These are phyloP conservation scores for Dendroctonus valens DNA, from an alignment of 1,140 invertebrate genomes.

Conservation along the genomic window DNA sequence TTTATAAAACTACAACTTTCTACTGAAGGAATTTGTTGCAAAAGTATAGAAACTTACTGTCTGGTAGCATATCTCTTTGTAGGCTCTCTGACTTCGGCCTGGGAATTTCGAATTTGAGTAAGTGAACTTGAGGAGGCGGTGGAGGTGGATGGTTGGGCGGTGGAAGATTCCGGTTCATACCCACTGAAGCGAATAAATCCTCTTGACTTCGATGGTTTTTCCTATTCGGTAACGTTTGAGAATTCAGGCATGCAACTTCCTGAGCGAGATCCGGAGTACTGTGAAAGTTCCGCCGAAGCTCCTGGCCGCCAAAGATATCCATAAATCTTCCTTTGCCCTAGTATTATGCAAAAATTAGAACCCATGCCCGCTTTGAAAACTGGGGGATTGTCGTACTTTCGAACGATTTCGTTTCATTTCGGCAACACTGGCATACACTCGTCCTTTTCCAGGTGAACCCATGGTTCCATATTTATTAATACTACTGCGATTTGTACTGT, in stretches of 20 bases:
- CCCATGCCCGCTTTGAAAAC: not conserved
- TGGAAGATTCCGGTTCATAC: conserved; percentile 57
- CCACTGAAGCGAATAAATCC: conserved; percentile 58
- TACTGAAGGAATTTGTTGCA: not conserved
- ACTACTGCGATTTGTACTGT: conserved; percentile 70
- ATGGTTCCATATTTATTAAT: conserved; percentile 60
- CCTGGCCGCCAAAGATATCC: conserved; percentile 52
- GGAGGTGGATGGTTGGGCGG: conserved; percentile 70
- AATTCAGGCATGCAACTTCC: conserved; percentile 41
- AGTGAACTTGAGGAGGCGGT: conserved; percentile 68
- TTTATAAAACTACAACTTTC: not conserved
- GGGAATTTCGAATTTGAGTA: conserved; percentile 70
- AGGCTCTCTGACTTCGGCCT: conserved; percentile 45
- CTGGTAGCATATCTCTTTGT: conserved; percentile 40
- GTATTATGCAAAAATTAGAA: conserved; percentile 5
- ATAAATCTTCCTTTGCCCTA: conserved; percentile 55
- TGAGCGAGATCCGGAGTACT: conserved; percentile 79
- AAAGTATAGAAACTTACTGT: conserved; percentile 31
- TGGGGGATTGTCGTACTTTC: conserved; percentile 58
- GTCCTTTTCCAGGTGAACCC: conserved; percentile 67
- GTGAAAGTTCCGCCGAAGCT: conserved; percentile 82
- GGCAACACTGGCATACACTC: conserved; percentile 90
- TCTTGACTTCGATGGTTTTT: conserved; percentile 70
- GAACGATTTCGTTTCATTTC: conserved; percentile 87
- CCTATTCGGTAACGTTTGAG: conserved; percentile 38